Evolutionary conservation across 2,113 vertebrate species (phyloP), one percentile per base, ranked within the genome.

Genomic region (Austrofundulus limnaeus): DNA sequence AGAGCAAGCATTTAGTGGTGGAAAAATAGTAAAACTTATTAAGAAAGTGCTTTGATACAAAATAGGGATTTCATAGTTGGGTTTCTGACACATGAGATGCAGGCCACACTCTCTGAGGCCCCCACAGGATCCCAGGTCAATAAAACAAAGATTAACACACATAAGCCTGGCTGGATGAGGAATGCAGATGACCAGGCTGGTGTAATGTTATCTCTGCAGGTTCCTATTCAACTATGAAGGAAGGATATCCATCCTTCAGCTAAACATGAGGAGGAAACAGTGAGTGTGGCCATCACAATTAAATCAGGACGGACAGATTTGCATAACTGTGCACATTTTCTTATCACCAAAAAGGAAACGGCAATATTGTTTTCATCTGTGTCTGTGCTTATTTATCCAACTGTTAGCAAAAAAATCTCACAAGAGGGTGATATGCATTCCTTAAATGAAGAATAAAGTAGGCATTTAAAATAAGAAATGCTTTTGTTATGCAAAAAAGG

Each of bases 401-500:
- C 5, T 34, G 5, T 8, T 8, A 10, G 8, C 31, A 34, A 34
- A 10, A 34, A 8, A 34, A 9, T 34, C 5, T 34, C 31, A 34
- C 10, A 34, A 28, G 28, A 28, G 28, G 4, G 31, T 10, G 9
- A 10, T 34, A 5, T 8, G 31, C 31, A 5, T 8, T 34, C 8
- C 10, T 10, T 10, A 10, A 34, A 34, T 5, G 28, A 28, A 28
- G 28, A 28, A 28, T 28, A 7, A 28, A 28, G 28, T 28, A 28
- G 7, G 28, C 28, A 3, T 28, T 28, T 28, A 28, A 28, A 28
- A 49, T 71, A 61, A 68, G 34, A 76, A 60, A 51, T 23, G n/a
- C 65, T 73, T 83, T 88, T 90, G 83, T 90, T 28, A 86, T 83
- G 80, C 64, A 86, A 89, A 91, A 71, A 15, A 72, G 23, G 24